Evolutionary conservation across 2,888 invertebrate genomes (phyloP), one percentile per base, ranked within the genome.

Genomic region (Auanema sp.): DNA sequence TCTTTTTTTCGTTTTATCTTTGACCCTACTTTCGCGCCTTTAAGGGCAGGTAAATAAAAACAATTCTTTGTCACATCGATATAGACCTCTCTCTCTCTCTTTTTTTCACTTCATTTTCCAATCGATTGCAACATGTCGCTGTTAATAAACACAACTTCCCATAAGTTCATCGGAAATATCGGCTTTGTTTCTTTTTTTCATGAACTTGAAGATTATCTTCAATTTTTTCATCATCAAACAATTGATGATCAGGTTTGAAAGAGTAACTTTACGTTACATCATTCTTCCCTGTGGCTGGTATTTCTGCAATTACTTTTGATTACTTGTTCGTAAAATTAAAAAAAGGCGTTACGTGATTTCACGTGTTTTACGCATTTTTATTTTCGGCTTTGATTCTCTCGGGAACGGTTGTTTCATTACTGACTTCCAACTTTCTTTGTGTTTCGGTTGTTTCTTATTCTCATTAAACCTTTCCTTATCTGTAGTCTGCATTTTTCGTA

Each of bases 41-140:
- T 23, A 16, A 21, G 14, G 53, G 1, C 14, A 18, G 40, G 40
- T 33, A 52, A 52, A 52, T 14, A 8, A n/a, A 23, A 52, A 52
- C 14, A 33, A 52, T 52, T 40, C 25, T 18, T 52, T 52, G 25
- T 52, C 53, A 52, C 53, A n/a, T 16, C 53, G 53, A 21, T 16
- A 33, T 25, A 52, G 33, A 52, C n/a, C 33, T 52, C n/a, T 52
- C 40, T 52, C 16, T 51, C 14, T 52, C 40, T 52, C 16, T 51
- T 5, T 52, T 23, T 21, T 25, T 8, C 53, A 52, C 53, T 23
- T 23, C 10, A 5, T 23, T 23, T 21, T 18, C 25, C 23, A 10
- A 33, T 14, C 40, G 25, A 16, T 23, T 52, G n/a, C n/a, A 8
- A 8, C 40, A 33, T 52, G 18, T 52, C n/a, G 23, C 33, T 33